A percentile compares a stretch with the other conserved stretches of the same genome.
Conservation (phyloP, 1,140 invertebrate species). For the Nasonia giraulti region DNA sequence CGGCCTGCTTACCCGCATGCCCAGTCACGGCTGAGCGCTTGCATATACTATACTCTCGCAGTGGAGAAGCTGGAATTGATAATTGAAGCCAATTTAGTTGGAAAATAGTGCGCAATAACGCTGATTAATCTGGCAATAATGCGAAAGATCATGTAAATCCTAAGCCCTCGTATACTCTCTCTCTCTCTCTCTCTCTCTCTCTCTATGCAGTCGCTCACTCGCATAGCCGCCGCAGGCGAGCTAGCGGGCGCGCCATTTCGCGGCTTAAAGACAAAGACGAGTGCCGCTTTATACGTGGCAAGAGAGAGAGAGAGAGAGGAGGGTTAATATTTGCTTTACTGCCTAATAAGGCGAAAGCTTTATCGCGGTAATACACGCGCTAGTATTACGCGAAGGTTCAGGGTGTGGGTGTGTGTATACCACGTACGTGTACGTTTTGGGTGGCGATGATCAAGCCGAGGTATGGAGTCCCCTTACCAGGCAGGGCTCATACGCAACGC, state of each 20-base stretch:
- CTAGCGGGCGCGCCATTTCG: constrained; percentile 1
- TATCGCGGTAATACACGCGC: constrained; percentile 22
- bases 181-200: background rate
- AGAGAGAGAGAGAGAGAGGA: background rate
- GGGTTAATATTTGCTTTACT: constrained; percentile 46
- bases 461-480: background rate
- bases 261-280: constrained; percentile 32
- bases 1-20: no score
- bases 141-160: constrained; percentile 35
- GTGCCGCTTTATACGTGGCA: background rate
- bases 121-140: constrained; percentile 39
- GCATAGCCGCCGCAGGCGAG: background rate
- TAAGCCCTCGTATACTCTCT: background rate
- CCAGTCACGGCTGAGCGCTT: background rate
- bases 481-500: background rate
- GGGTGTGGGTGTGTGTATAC: background rate
- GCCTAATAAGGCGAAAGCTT: constrained; percentile 44
- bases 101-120: constrained; percentile 20
- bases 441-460: background rate
- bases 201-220: background rate
- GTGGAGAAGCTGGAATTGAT: constrained; percentile 16
- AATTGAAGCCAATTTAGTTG: constrained; percentile 19
- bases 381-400: background rate
- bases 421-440: background rate
- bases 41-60: background rate